A percentile compares a stretch with the other conserved stretches of the same genome.
Conservation (phyloP, 2,888 invertebrate genomes). For the Coleophora deauratella region DNA sequence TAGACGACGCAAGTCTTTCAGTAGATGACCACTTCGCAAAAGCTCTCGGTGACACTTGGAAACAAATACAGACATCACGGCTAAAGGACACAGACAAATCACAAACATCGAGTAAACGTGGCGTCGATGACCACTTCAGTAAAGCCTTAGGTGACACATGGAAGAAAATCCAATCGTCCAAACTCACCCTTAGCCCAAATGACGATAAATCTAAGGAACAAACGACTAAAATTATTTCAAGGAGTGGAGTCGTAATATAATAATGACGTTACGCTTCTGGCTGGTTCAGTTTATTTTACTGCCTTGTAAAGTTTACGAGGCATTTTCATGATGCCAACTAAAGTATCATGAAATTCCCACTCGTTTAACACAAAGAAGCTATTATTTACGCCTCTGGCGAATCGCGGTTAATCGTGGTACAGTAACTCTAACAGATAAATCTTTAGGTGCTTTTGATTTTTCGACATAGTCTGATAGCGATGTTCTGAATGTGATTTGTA, state of each 20-base stretch:
- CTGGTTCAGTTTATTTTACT: constrained; percentile 54
- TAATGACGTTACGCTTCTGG: constrained; percentile 28
- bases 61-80: constrained; percentile 78
- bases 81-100: constrained; percentile 58
- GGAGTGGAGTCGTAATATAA: constrained; percentile 70
- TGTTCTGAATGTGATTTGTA: too few species aligned
- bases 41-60: constrained; percentile 90
- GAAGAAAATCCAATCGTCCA: constrained; percentile 80
- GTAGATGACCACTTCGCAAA: constrained; percentile 96
- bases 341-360: constrained; percentile 60
- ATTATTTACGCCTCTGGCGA: constrained; percentile 21
- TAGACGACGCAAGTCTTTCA: constrained; percentile 75
- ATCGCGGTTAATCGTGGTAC: constrained; percentile 5
- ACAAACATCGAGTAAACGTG: constrained; percentile 38
- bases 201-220: constrained; percentile 50
- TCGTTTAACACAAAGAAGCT: constrained; percentile 50
- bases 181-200: constrained; percentile 41
- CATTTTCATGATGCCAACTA: constrained; percentile 47
- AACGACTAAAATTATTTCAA: constrained; percentile 60
- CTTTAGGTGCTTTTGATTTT: constrained; percentile 8
- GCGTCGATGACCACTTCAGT: constrained; percentile 93
- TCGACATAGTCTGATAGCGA: background rate
- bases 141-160: constrained; percentile 92
- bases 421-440: too few species aligned
- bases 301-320: constrained; percentile 55